phyloP scores from a whole-genome alignment of 2,888 invertebrate genomes.

The Drosophila siamana region DNA sequence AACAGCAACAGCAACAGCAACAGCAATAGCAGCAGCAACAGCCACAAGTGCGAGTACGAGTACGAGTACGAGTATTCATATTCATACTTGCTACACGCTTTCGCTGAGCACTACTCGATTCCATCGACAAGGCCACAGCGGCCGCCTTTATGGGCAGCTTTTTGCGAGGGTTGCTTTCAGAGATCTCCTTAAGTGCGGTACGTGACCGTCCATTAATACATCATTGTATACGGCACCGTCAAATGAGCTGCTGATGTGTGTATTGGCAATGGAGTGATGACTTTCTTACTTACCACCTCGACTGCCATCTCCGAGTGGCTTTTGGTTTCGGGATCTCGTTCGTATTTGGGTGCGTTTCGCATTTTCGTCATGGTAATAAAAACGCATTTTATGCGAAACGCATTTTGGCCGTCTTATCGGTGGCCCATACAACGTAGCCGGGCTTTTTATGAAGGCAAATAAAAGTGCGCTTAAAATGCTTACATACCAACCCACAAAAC shows the following conservation, averaged over 20 bases:
- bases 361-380: constrained; percentile 83
- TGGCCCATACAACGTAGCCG: constrained; percentile 58
- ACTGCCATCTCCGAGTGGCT: neutral
- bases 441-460: constrained; percentile 73
- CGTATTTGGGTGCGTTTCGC: constrained; percentile 66
- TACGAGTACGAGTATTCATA: constrained; percentile 25
- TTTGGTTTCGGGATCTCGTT: constrained; percentile 39
- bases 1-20: constrained; percentile 37
- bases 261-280: constrained; percentile 62
- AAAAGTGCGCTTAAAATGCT: constrained; percentile 71
- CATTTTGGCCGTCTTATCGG: constrained; percentile 71
- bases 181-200: constrained; percentile 70
- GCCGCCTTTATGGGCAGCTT: constrained; percentile 38
- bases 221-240: constrained; percentile 51
- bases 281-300: constrained; percentile 5
- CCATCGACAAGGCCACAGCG: constrained; percentile 49
- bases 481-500: constrained; percentile 16
- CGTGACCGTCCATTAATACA: constrained; percentile 77
- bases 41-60: constrained; percentile 11
- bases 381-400: constrained; percentile 81
- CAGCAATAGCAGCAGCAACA: constrained; percentile 49
- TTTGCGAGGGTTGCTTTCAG: constrained; percentile 73
- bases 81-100: constrained; percentile 16
- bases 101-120: constrained; percentile 45
- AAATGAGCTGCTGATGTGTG: constrained; percentile 74